Evolutionary conservation across 2,888 invertebrate species (phyloP), one percentile per base, ranked within the genome.

Genomic region (Diplolepis rosae): DNA sequence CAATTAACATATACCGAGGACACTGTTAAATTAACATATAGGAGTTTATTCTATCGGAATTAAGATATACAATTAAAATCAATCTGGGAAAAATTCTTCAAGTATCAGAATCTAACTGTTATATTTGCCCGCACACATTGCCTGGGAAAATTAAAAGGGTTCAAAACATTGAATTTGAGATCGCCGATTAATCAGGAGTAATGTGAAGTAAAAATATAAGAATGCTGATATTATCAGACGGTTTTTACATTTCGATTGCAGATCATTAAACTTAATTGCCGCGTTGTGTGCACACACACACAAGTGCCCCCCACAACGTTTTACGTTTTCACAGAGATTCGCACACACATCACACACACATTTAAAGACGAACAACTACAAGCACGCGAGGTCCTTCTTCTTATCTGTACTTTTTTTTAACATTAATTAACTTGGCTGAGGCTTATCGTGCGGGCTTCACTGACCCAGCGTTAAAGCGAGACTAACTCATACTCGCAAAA

Each of bases 351-450:
- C 7, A 27, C n/a, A n/a, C 0, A 52, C 4, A 11, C 24, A 27
- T 27, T n/a, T 51, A 1, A 45, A 22, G 45, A 4, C 28, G 13
- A n/a, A 52, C 51, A 24, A 52, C 51, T 28, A 52, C 51, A 52
- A 52, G 51, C 27, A 51, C 24, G 50, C 24, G 24, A 51, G 50
- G 27, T 28, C 51, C 27, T 52, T 54, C 66, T 56, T 71, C 68
- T 69, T 71, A 71, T 66, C 69, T 68, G 66, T 35, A 65, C 71
- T 77, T 79, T 82, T 80, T 83, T 81, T 76, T 75, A 76, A 83
- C 87, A 85, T 86, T 87, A 87, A 87, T 87, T 87, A 87, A 86
- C 85, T 83, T 78, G 74, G 73, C 72, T 79, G 66, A 32, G 71
- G 76, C 82, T 85, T 86, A 86, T 85, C 86, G 80, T 72, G 52